These are phyloP conservation scores for Thunnus maccoyii DNA, from an alignment of 2,113 vertebrate genomes.

Conservation along the genomic window DNA sequence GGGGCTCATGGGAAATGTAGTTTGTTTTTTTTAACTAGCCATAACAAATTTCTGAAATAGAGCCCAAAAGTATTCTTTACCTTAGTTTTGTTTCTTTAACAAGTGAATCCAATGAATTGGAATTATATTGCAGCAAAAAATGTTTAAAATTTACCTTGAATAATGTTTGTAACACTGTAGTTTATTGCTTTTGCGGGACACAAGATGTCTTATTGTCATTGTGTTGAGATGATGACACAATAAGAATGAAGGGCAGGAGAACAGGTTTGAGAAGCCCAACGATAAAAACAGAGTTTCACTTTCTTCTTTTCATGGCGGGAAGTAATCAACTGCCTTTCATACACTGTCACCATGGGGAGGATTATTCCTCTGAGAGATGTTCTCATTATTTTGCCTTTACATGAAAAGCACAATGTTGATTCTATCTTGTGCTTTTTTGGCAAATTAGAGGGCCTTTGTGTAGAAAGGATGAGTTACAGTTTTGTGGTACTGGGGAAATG, in stretches of 20 bases:
- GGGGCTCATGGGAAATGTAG: neutral
- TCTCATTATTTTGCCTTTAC: slow-evolving; percentile 7
- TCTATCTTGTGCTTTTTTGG: neutral
- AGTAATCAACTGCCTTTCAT: slow-evolving; percentile 15
- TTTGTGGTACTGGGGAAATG: neutral
- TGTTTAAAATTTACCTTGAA: too few relatives aligned
- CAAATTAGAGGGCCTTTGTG: neutral
- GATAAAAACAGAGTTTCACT: slow-evolving; percentile 40
- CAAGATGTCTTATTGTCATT: slow-evolving; percentile 1
- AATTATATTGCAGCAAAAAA: neutral
- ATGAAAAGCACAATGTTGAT: slow-evolving; percentile 3
- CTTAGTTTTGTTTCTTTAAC: too few relatives aligned
- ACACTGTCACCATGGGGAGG: neutral
- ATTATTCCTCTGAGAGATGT: neutral
- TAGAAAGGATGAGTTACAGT: neutral
- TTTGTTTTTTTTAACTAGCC: too few relatives aligned
- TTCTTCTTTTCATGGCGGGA: slow-evolving; percentile 34
- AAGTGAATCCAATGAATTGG: neutral
- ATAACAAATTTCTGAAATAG: too few relatives aligned
- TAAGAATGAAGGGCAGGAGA: slow-evolving; percentile 45
- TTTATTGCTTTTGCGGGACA: neutral
- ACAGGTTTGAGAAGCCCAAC: slow-evolving; percentile 63
- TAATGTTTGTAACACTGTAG: neutral
- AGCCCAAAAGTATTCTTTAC: too few relatives aligned
- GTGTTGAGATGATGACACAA: slow-evolving; percentile 33